These are phyloP conservation scores for Epinephelus fuscoguttatus DNA, from an alignment of 2,113 vertebrate genomes.

Conservation along the genomic window DNA sequence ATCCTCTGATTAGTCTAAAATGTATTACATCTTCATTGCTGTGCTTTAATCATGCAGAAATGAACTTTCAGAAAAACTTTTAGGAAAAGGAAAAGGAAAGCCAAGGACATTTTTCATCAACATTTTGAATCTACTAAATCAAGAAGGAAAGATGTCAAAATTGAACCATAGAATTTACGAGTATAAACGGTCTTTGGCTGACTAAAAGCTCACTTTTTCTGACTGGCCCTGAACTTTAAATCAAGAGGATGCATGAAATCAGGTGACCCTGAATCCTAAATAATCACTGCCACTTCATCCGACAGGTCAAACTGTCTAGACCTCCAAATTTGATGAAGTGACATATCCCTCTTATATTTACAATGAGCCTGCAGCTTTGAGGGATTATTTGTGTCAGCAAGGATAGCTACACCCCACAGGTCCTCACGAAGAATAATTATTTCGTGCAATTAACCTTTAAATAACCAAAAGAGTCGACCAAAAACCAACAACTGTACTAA, in stretches of 20 bases:
- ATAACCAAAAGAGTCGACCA: background rate
- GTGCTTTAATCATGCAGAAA: background rate
- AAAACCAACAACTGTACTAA: background rate
- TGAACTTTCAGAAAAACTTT: background rate
- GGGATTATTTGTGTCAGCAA: background rate
- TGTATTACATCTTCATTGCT: background rate
- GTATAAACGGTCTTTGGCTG: too few species aligned
- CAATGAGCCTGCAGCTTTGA: conserved; percentile 17
- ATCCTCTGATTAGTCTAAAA: background rate
- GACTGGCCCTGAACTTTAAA: background rate
- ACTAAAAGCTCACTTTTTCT: too few species aligned
- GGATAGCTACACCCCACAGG: background rate
- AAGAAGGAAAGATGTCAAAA: background rate
- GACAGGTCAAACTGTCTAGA: conserved; percentile 41
- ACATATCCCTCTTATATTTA: conserved; percentile 5
- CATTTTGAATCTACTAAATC: background rate
- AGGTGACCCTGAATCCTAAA: background rate
- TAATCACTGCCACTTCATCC: conserved; percentile 13
- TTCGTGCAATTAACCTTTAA: background rate
- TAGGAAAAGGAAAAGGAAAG: background rate
- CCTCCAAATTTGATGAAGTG: conserved; percentile 19
- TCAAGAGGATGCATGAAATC: background rate
- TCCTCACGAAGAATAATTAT: background rate
- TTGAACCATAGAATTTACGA: too few species aligned
- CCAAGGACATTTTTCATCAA: too few species aligned